phyloP scores from a whole-genome alignment of 2,888 invertebrate genomes.

The Miltochrista miniata region DNA sequence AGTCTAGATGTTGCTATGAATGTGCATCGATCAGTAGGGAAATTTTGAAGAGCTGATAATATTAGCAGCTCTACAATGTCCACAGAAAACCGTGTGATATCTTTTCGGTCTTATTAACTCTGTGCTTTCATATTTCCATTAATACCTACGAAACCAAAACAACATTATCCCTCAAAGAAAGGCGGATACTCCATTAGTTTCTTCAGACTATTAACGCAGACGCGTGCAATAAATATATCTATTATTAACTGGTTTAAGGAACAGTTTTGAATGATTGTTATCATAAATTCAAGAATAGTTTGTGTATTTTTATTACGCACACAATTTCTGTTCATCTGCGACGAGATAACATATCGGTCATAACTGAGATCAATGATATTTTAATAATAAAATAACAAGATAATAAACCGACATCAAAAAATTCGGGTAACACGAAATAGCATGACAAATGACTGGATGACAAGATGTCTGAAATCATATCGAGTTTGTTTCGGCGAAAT shows the following conservation, averaged over 20 bases:
- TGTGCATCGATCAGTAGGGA: no score
- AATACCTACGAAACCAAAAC: no score
- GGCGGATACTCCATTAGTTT: neutral
- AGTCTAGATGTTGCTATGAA: no score
- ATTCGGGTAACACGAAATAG: neutral
- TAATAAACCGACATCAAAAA: neutral
- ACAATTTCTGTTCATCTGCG: neutral
- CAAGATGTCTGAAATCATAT: neutral
- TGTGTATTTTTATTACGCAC: neutral
- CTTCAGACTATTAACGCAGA: neutral
- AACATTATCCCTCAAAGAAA: no score
- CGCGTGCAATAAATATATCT: no score
- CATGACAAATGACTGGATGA: neutral
- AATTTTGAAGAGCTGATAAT: no score
- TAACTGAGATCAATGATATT: neutral
- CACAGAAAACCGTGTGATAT: no score
- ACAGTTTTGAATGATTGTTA: neutral
- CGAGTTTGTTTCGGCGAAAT: neutral
- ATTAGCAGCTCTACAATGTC: no score
- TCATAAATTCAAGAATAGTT: neutral
- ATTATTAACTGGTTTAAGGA: no score
- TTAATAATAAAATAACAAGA: neutral
- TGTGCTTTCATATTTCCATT: no score
- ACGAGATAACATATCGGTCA: neutral
- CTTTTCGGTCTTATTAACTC: no score